A percentile compares a stretch with the other conserved stretches of the same genome.
phyloP scores from a whole-genome alignment of 2,888 invertebrate species.

The Lissonota sp. region DNA sequence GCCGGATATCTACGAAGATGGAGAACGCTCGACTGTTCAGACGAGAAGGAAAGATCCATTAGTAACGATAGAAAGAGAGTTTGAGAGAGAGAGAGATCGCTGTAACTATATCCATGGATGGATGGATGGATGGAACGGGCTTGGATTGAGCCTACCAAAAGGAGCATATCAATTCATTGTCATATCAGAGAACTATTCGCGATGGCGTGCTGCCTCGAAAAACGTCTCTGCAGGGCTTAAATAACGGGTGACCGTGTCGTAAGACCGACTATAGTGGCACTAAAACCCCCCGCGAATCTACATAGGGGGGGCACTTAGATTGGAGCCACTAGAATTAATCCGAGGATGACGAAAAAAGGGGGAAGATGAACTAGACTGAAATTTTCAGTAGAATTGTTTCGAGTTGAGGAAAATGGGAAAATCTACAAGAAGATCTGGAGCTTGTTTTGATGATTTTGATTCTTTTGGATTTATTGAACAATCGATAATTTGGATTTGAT shows the following conservation, averaged over 20 bases:
- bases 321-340: too few species aligned
- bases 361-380: too few species aligned
- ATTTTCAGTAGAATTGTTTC: too few species aligned
- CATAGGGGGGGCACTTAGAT: too few species aligned
- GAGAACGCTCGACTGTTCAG: constrained; percentile 60
- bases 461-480: too few species aligned
- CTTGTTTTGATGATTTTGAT: too few species aligned
- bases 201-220: constrained; percentile 48
- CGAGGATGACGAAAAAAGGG: too few species aligned
- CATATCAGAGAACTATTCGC: constrained; percentile 73
- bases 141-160: constrained; percentile 69
- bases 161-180: constrained; percentile 78
- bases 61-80: constrained; percentile 44
- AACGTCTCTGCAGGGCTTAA: constrained; percentile 43
- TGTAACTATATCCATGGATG: constrained; percentile 57
- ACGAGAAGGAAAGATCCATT: constrained; percentile 45
- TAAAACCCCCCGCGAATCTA: too few species aligned
- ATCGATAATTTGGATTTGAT: too few species aligned
- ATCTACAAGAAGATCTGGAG: too few species aligned
- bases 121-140: constrained; percentile 29
- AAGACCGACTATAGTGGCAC: too few species aligned
- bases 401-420: too few species aligned
- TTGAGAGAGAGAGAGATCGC: constrained; percentile 1
- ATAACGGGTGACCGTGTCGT: constrained; percentile 64
- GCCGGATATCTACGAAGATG: constrained; percentile 52